Evolutionary conservation across 2,113 vertebrate genomes (phyloP).

Genomic region (Oostethus manadensis): DNA sequence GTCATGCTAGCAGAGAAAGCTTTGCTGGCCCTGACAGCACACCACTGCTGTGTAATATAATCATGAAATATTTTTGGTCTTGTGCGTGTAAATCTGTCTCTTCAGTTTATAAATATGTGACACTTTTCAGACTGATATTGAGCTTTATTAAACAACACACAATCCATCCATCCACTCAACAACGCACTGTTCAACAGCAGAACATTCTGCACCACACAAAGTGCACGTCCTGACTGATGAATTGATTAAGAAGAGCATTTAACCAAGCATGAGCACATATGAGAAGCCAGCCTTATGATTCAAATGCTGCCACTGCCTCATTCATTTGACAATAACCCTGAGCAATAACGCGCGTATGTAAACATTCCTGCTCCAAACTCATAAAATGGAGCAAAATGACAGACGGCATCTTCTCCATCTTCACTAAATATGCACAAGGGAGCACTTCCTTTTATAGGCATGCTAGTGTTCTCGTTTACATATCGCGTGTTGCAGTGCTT

Average conservation of each 20-base stretch:
- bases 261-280: not conserved
- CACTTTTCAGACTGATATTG: constrained; percentile 23
- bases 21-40: too few relatives aligned
- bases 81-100: constrained; percentile 23
- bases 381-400: constrained; percentile 25
- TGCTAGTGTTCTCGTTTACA: constrained; percentile 56
- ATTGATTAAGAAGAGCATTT: too few relatives aligned
- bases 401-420: constrained; percentile 13
- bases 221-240: too few relatives aligned
- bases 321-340: constrained; percentile 67
- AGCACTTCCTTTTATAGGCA: constrained; percentile 38
- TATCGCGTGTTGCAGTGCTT: constrained; percentile 36
- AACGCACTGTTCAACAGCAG: too few relatives aligned
- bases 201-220: not conserved
- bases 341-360: constrained; percentile 68
- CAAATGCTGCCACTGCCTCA: constrained; percentile 59
- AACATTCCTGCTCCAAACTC: constrained; percentile 58
- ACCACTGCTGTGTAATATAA: too few relatives aligned
- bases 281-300: constrained; percentile 21
- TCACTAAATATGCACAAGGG: constrained; percentile 13
- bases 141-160: constrained; percentile 14
- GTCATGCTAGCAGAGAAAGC: too few relatives aligned
- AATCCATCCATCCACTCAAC: constrained; percentile 5
- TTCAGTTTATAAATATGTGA: constrained; percentile 24
- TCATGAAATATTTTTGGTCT: too few relatives aligned